phyloP scores from a whole-genome alignment of 2,888 invertebrate species.

The Lasioglossum lativentre region DNA sequence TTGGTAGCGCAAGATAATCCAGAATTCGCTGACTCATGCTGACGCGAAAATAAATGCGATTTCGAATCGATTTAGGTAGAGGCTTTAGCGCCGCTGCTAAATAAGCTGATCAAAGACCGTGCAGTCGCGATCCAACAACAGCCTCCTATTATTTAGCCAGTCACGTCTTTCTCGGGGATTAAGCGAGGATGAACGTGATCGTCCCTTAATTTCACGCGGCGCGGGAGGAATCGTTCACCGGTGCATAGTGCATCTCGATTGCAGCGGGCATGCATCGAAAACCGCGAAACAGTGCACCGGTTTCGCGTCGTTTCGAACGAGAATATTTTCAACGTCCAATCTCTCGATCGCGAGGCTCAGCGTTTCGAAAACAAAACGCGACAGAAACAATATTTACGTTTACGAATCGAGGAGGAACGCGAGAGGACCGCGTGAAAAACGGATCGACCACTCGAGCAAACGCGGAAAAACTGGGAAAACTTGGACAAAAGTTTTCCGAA shows the following conservation, averaged over 20 bases:
- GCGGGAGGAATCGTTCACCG: slow-evolving; percentile 47
- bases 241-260: slow-evolving; percentile 47
- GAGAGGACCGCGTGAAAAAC: not conserved
- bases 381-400: not conserved
- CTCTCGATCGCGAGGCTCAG: not conserved
- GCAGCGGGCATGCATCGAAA: slow-evolving; percentile 28
- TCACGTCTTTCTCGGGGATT: slow-evolving; percentile 60
- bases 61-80: not conserved
- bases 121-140: slow-evolving; percentile 45
- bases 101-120: slow-evolving; percentile 50
- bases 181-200: slow-evolving; percentile 64
- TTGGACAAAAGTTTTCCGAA: not conserved
- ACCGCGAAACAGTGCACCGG: not conserved
- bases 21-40: not conserved
- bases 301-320: not conserved
- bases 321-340: not conserved
- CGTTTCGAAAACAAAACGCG: not conserved
- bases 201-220: slow-evolving; percentile 59
- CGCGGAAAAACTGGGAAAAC: not conserved
- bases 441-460: not conserved
- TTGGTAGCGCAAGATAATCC: not conserved
- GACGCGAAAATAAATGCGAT: not conserved
- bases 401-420: too few species aligned
- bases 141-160: slow-evolving; percentile 63
- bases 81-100: not conserved